Base-by-base conservation (phyloP, 2,888 invertebrate genomes). In the Chymomyza amoena region DNA sequence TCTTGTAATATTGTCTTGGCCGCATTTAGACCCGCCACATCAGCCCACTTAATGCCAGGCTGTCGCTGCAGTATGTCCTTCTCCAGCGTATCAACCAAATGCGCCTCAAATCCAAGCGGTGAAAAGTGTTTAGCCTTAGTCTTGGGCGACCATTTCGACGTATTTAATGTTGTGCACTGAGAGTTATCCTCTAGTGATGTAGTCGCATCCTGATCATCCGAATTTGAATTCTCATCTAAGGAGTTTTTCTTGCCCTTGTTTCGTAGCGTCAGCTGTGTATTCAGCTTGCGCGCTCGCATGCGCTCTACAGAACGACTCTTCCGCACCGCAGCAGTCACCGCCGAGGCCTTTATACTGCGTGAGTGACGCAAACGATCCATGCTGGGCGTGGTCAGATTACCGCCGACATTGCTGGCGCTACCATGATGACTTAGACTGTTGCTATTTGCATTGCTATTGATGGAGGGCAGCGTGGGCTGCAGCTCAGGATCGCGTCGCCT, bases 61-160 rank as follows among this genome's bases (percentile, higher is more conserved):
- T 97, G 95, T 85, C 94, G 94, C 91, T 96, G 96, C 56, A 97
- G 92, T 73, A 97, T 97, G 89, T 97, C 97, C 87, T 96, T 94
- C 90, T 97, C 97, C 56, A 97, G 91, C 16, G 96, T 95, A 76
- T 97, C 97, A 0, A 97, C 96, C 63, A 97, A 92, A 90, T 96
- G 95, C 4, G 93, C 88, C 84, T 95, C 97, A 88, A 95, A 96
- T 5, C 96, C 96, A 6, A 94, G 92, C 0, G 95, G 93, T 5
- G 94, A 92, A 70, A 91, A 91, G 63, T 84, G 79, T 78, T 91
- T 91, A 5, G 78, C 70, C 79, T 90, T 92, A 7, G 86, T 90
- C 78, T 89, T 91, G 51, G 91, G 91, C 18, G 91, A 91, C 69
- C 89, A 89, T 70, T 91, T 90, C 10, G 92, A 92, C 25, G 92